Evolutionary conservation across 2,113 vertebrate genomes (phyloP).

Genomic region (Meles meles): DNA sequence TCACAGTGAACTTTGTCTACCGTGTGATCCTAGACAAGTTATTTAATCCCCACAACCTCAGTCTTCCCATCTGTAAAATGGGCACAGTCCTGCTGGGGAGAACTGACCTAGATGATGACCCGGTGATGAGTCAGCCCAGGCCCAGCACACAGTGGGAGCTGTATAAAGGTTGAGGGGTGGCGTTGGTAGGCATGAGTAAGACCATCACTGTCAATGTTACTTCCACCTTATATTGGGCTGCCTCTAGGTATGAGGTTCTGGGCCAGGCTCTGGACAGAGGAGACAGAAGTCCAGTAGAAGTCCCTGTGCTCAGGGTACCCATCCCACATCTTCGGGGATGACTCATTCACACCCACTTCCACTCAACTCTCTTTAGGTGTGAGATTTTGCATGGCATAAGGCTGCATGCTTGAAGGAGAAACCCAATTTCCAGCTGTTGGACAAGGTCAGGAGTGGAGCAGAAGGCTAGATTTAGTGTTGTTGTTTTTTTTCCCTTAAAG

Average conservation of each 20-base stretch:
- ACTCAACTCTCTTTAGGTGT: background rate
- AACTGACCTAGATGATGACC: too few species aligned
- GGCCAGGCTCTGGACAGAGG: background rate
- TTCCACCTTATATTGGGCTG: background rate
- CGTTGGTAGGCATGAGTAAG: fast-evolving
- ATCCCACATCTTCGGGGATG: background rate
- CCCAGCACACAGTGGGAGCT: fast-evolving
- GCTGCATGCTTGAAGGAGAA: background rate
- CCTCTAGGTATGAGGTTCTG: background rate
- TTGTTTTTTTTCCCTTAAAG: background rate
- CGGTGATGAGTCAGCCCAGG: background rate
- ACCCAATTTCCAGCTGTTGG: background rate
- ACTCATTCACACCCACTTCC: background rate
- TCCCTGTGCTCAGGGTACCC: background rate
- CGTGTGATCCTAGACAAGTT: background rate
- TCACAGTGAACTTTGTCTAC: background rate
- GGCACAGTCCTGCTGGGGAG: background rate
- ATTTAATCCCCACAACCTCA: background rate
- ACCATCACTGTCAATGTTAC: fast-evolving
- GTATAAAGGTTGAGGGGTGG: fast-evolving
- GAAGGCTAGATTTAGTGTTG: background rate
- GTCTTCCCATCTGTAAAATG: background rate
- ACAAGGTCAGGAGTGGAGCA: background rate
- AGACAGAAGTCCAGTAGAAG: background rate
- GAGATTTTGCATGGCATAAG: background rate